These are phyloP conservation scores for Drosophila vallismaia DNA, from an alignment of 2,888 invertebrate genomes.

Conservation along the genomic window DNA sequence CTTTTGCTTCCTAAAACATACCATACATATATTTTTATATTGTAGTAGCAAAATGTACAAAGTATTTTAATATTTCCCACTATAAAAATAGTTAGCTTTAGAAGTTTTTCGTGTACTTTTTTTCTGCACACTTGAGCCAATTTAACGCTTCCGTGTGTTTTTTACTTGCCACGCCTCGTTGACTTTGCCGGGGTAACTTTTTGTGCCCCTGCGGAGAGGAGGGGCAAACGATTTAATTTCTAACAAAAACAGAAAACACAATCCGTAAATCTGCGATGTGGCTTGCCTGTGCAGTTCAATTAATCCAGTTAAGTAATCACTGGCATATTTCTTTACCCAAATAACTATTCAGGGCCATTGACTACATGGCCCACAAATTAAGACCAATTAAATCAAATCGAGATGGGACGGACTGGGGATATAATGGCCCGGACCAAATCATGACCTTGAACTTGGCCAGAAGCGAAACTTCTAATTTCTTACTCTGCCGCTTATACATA, in stretches of 20 bases:
- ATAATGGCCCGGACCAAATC: neutral
- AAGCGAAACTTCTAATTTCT: conserved; percentile 29
- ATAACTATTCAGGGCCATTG: conserved; percentile 29
- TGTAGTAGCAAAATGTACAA: neutral
- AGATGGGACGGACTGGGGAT: conserved; percentile 17
- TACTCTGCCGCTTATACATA: conserved; percentile 22
- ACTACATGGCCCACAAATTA: conserved; percentile 37
- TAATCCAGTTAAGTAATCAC: conserved; percentile 39
- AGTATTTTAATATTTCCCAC: neutral
- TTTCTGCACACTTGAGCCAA: conserved; percentile 57
- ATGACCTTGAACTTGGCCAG: conserved; percentile 58
- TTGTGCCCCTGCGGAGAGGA: neutral
- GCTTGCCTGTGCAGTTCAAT: conserved; percentile 28
- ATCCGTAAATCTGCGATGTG: conserved; percentile 15
- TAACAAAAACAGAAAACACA: conserved; percentile 31
- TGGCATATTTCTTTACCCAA: conserved; percentile 25
- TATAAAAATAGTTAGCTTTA: conserved; percentile 16
- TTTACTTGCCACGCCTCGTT: conserved; percentile 53
- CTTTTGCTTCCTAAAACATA: too few relatives aligned
- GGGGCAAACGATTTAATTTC: conserved; percentile 19
- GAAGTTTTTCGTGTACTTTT: conserved; percentile 23
- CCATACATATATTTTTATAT: too few relatives aligned
- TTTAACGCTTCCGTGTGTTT: conserved; percentile 68
- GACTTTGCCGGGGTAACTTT: conserved; percentile 21
- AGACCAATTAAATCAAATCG: conserved; percentile 50